Base-by-base conservation (phyloP, 2,797 vertebrate species). In the Kryptolebias ocellatus region DNA sequence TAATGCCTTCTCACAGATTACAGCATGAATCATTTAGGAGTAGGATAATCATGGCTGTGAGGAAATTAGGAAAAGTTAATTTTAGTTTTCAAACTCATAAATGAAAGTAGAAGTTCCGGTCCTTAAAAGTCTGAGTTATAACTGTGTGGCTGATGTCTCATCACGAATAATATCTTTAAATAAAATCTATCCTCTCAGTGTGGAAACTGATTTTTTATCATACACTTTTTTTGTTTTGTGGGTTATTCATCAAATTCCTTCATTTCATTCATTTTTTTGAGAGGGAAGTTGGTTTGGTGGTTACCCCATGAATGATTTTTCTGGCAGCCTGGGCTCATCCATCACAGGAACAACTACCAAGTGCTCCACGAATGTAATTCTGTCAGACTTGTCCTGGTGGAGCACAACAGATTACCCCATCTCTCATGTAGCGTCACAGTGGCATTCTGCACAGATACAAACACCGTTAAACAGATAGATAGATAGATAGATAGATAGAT, bases 1-100 rank as follows among this genome's bases (percentile, higher is more conserved):
- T 67, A 81, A 84, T 72, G 73, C 71, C 71, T 74, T 76, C 64
- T 66, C 72, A 67, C 63, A 78, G 73, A 91, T 83, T 85, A 83
- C 42, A 70, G 57, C 55, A 78, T 85, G 70, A 88, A 75, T 85
- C 74, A 86, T 80, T 75, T 60, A 83, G 60, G 70, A 70, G 73
- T 52, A 57, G 77, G 74, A 74, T 64, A 73, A 81, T 78, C 34
- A 15, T 65, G 58, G 67, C 84, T 82, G 52, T 62, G 51, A 79
- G 81, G 78, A 87, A 80, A 87, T 81, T 60, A 83, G 64, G 46
- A 54, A 17, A 57, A 71, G 78, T 79, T 85, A 18, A 83, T 81
- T 86, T 84, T 79, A 78, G 81, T 79, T 80, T 83, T 74, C 6
- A 73, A 56, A 57, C n/a, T 29, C 31, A 65, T 61, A 75, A 76